Base-by-base conservation (phyloP, 2,113 vertebrate species). In the Ptilorrhoa leucosticta region DNA sequence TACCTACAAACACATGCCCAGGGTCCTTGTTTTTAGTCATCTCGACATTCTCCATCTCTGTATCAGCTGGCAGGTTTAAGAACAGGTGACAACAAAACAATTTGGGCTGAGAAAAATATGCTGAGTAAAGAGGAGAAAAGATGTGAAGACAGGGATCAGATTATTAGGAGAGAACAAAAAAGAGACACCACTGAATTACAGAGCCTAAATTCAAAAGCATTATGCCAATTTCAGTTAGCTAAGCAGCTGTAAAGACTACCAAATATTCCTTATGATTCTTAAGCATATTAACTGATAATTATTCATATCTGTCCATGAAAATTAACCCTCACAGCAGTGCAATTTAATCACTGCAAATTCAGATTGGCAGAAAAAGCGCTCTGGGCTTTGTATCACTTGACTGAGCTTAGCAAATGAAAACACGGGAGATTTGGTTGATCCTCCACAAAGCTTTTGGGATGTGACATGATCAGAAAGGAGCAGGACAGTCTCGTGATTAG, bases 351-450 rank as follows among this genome's bases (percentile, higher is more conserved):
- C 45, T 57, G 57, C 35, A 58, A 85, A 90, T 85, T 91, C 53
- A 64, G 27, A n/a, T 39, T 72, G 85, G 68, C 82, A 93, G 82
- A 83, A 75, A 95, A 93, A 69, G 58, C 4, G 0, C 35, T 85
- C 75, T 88, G 85, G 6, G 54, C 73, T 93, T 85, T 64, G 13
- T 72, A 61, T 79, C 72, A 65, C 78, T 85, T 94, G 66, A 90
- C 78, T 76, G 85, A 87, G 58, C 79, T 95, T 90, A 93, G 83
- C 61, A 83, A 92, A 94, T 73, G 75, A 81, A 93, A 93, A 92
- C 35, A 54, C 20, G 3, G 65, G 92, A 87, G 89, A 78, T 78
- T 69, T 90, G 61, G 70, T 39, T 91, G 90, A 90, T 90, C 60
- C 68, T 93, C 39, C 83, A 71, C 72, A 81, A 90, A 83, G 86